Percentiles rank a stretch among this genome's conserved stretches.
phyloP scores from a whole-genome alignment of 2,113 vertebrate species.

The Neopipo cinnamomea region DNA sequence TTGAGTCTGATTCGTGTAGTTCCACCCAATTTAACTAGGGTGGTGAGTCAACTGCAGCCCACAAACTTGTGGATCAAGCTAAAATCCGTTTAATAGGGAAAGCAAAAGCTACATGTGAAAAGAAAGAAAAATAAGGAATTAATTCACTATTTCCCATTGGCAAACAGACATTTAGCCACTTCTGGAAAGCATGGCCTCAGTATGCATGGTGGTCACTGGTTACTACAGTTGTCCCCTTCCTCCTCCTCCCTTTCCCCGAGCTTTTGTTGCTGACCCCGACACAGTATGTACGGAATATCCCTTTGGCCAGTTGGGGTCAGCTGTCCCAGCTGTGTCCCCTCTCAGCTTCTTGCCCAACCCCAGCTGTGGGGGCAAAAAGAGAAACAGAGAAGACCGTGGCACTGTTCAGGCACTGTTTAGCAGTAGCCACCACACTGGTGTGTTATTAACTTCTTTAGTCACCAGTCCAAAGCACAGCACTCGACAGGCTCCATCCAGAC shows the following conservation, averaged over 20 bases:
- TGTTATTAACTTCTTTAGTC: not conserved
- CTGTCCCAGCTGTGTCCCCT: not conserved
- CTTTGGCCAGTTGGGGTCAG: not conserved
- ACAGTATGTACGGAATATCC: fast-evolving
- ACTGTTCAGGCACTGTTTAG: not conserved
- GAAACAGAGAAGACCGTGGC: not conserved
- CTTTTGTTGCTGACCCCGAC: not conserved
- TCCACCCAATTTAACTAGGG: not conserved
- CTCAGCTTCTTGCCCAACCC: not conserved
- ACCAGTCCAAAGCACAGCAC: not conserved
- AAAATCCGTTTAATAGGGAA: not conserved
- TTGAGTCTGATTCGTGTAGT: not conserved
- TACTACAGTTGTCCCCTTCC: not conserved
- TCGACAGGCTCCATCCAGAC: not conserved
- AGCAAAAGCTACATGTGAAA: not conserved
- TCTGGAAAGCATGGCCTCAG: not conserved
- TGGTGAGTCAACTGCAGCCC: not conserved
- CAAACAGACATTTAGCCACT: not conserved
- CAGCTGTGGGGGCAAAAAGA: not conserved
- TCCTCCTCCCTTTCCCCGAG: not conserved
- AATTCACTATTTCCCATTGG: not conserved
- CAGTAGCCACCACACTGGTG: not conserved
- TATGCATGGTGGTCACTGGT: not conserved
- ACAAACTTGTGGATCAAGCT: not conserved
- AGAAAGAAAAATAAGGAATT: not conserved